Conservation (phyloP, 2,113 vertebrate species). For the Numenius arquata region DNA sequence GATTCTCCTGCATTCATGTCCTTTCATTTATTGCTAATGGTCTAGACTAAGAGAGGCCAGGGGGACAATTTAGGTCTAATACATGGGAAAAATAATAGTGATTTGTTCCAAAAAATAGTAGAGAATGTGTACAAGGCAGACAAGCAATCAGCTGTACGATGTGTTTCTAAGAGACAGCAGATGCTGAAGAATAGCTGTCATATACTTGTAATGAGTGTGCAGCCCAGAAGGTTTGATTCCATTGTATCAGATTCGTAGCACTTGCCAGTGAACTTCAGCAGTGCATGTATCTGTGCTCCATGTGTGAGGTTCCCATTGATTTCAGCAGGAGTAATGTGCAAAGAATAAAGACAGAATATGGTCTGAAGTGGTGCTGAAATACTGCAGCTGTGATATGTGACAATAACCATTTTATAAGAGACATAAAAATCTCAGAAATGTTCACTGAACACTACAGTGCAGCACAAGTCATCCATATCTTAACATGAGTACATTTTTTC, state of each 20-base stretch:
- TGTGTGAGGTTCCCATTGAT: slow-evolving; percentile 27
- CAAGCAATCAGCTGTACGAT: neutral
- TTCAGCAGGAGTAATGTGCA: slow-evolving; percentile 29
- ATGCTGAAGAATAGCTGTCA: neutral
- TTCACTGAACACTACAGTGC: neutral
- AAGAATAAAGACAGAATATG: slow-evolving; percentile 30
- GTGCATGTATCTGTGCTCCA: slow-evolving; percentile 20
- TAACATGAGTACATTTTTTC: neutral
- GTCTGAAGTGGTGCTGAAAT: slow-evolving; percentile 54
- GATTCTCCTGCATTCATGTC: neutral
- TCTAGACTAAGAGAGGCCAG: neutral
- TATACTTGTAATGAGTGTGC: neutral
- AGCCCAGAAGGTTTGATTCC: slow-evolving; percentile 10
- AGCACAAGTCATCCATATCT: neutral
- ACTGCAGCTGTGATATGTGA: slow-evolving; percentile 54
- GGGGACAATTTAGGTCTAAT: neutral
- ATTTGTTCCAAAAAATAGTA: slow-evolving; percentile 11
- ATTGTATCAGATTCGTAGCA: neutral
- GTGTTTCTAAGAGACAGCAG: slow-evolving; percentile 36
- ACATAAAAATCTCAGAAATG: slow-evolving; percentile 41
- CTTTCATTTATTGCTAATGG: neutral
- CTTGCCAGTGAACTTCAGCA: slow-evolving; percentile 36
- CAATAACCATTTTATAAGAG: slow-evolving; percentile 35
- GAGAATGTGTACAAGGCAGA: neutral
- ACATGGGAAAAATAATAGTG: neutral